A percentile compares a stretch with the other conserved stretches of the same genome.
Conservation (phyloP, 2,888 invertebrate genomes). For the Oligia fasciuncula region DNA sequence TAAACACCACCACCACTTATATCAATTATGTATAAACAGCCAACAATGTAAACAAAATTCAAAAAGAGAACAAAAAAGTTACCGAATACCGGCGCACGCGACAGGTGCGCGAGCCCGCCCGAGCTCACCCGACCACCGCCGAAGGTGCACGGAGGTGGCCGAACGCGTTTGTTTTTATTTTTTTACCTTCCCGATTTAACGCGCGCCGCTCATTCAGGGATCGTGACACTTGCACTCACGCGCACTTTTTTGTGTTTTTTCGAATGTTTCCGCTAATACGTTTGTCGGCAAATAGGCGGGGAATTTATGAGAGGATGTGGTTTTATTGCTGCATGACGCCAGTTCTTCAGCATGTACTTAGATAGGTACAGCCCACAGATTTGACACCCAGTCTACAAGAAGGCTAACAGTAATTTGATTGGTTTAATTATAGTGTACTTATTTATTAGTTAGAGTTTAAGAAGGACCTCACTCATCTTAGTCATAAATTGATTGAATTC, state of each 20-base stretch:
- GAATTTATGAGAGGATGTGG: conserved; percentile 56
- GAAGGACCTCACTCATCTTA: background rate
- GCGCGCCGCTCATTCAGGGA: conserved; percentile 78
- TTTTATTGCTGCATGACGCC: conserved; percentile 38
- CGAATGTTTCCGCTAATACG: conserved; percentile 64
- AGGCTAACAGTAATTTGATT: background rate
- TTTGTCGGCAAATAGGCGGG: conserved; percentile 65
- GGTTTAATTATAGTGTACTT: background rate
- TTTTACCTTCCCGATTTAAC: conserved; percentile 76
- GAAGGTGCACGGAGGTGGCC: conserved; percentile 66
- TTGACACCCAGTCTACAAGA: background rate
- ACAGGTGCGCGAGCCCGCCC: conserved; percentile 60
- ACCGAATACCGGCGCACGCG: conserved; percentile 61
- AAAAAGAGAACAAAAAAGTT: conserved; percentile 48
- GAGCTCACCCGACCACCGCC: conserved; percentile 57
- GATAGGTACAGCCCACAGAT: background rate
- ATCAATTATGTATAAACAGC: conserved; percentile 42
- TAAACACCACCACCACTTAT: conserved; percentile 12
- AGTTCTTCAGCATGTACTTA: conserved; percentile 13
- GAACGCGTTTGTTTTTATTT: conserved; percentile 68
- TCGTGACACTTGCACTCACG: conserved; percentile 70
- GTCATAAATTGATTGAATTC: background rate
- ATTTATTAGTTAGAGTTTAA: background rate
- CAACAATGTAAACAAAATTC: conserved; percentile 58
- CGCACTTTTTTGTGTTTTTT: conserved; percentile 62